Evolutionary conservation across 2,113 vertebrate species (phyloP), one percentile per base, ranked within the genome.

Genomic region (Herpetotheres cachinnans): DNA sequence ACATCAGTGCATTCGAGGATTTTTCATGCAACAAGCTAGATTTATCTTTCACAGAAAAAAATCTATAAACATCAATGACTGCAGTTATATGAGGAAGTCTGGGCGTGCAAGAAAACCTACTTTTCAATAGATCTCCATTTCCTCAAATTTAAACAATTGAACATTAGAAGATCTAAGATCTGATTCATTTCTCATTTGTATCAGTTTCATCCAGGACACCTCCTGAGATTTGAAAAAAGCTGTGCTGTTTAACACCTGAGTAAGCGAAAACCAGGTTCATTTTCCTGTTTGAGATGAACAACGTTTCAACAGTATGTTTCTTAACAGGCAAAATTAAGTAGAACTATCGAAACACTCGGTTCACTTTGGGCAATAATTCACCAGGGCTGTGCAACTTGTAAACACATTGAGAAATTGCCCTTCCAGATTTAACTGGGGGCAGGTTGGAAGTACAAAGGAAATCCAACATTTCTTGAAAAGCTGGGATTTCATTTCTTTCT

Each of bases 1-100:
- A 95, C 94, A 96, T 90, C 82, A 86, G 93, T 94, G 96, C 95
- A 94, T 95, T 96, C 62, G 38, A 97, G 97, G 95, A 91, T 93
- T 97, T 97, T 97, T 93, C 95, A 95, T 94, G 94, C 86, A 95
- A 95, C 93, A 91, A 89, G 93, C 93, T 96, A 94, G 81, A 96
- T 95, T 96, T 87, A 91, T 96, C 92, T 93, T 89, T 93, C 84
- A 85, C 70, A 89, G 89, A 88, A 91, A 82, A 69, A 66, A 86
- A 95, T 89, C 86, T 92, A 89, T 93, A 94, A 95, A 80, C 96
- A 90, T 70, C 78, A 87, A 50, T 97, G 95, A 72, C 84, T 94
- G 58, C 82, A 91, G 91, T 72, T 92, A 84, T 49, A 85, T 85
- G 84, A 93, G 81, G 46, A 92, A 65, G 38, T 46, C 58, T 82